Evolutionary conservation across 1,140 invertebrate genomes (phyloP), one percentile per base, ranked within the genome.

Genomic region (Antheraea mylitta): DNA sequence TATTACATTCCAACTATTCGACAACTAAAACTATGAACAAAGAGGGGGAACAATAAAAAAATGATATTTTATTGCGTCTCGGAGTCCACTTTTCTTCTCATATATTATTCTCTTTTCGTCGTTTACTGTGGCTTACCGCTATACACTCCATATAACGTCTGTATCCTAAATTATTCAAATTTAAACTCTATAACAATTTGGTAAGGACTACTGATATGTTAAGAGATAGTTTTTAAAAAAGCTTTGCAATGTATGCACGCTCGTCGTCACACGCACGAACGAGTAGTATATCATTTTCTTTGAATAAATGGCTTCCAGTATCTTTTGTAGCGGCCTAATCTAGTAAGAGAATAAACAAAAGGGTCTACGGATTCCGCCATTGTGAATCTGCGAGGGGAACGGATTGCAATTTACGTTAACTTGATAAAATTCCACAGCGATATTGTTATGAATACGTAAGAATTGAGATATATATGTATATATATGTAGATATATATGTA

Each of bases 11-110:
- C 18, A 64, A 66, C 53, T 65, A 68, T 68, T 64, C 73, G 61
- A 78, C 79, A 86, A 86, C 82, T 87, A 80, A 87, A 90, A 87
- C 85, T 88, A 86, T 83, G 80, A 37, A 38, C 71, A 73, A 77
- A 75, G 80, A 78, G 83, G 72, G 63, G 38, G 76, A 66, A 65
- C 77, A 22, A 45, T 59, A 79, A 87, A 89, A 87, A 88, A 90
- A 90, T 90, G 88, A 88, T 89, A 90, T 90, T 90, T 87, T 90
- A 90, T 90, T 88, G 80, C 88, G 80, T 81, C 64, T 79, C 78
- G 11, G 72, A 83, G 81, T 80, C 86, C 86, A 85, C 85, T 81
- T 88, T 85, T 87, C 87, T 75, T 74, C 81, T 81, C 75, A 87
- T 89, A 89, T 89, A 82, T 88, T 87, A 90, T 89, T 85, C 82